Percentiles rank a stretch among this genome's conserved stretches.
These are phyloP conservation scores for Phalacrocorax carbo DNA, from an alignment of 2,113 vertebrate genomes.

Conservation along the genomic window DNA sequence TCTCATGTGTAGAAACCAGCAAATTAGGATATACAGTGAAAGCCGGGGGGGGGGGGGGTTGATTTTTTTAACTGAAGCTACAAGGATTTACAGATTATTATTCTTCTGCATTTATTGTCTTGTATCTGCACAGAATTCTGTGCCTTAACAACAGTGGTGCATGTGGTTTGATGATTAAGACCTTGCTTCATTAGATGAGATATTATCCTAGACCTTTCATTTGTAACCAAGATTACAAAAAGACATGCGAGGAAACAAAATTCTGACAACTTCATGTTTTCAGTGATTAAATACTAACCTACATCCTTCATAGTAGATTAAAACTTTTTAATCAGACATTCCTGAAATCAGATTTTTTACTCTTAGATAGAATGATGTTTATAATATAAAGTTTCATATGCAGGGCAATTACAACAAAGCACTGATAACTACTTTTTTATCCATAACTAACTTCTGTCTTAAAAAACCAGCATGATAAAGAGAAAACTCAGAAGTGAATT, in stretches of 20 bases:
- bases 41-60: fast-evolving
- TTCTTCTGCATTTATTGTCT: not conserved
- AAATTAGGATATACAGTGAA: not conserved
- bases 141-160: not conserved
- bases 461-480: not conserved
- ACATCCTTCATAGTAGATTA: not conserved
- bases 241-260: not conserved
- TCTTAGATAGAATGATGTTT: not conserved
- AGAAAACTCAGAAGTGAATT: not conserved
- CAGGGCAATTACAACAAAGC: not conserved
- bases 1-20: not conserved
- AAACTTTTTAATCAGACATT: not conserved
- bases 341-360: not conserved
- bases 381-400: not conserved
- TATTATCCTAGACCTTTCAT: not conserved
- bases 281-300: not conserved
- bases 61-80: not conserved
- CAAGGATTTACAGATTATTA: not conserved
- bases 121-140: not conserved
- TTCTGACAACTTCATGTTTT: not conserved
- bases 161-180: not conserved
- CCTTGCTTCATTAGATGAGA: not conserved
- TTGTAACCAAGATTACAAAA: not conserved
- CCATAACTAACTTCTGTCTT: not conserved
- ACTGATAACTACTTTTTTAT: not conserved